Conservation (phyloP, 2,797 vertebrate species). For the Notolabrus celidotus region DNA sequence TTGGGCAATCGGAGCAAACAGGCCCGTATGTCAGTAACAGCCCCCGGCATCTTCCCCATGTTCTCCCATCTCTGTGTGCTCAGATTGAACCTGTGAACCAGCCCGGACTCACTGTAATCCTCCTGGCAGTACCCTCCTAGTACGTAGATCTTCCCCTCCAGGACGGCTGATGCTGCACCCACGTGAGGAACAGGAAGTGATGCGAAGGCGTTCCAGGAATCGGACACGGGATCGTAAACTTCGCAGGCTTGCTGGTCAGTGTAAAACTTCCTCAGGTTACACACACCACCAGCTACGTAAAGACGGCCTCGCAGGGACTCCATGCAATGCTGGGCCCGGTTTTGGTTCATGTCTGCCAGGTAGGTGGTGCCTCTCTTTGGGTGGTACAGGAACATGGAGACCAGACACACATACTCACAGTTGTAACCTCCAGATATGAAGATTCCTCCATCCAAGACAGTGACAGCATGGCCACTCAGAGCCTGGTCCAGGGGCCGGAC, state of each 20-base stretch:
- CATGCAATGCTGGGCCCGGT: slow-evolving; percentile 86
- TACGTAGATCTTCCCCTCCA: slow-evolving; percentile 83
- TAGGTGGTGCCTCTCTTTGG: slow-evolving; percentile 76
- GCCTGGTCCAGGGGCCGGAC: slow-evolving; percentile 74
- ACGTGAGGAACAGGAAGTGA: slow-evolving; percentile 80
- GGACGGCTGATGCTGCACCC: slow-evolving; percentile 78
- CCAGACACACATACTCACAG: slow-evolving; percentile 79
- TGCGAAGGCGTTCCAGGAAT: slow-evolving; percentile 71
- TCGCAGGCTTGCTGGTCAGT: slow-evolving; percentile 82
- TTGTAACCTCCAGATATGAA: slow-evolving; percentile 86
- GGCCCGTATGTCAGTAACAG: slow-evolving; percentile 80
- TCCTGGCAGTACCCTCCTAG: slow-evolving; percentile 86
- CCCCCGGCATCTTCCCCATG: slow-evolving; percentile 79
- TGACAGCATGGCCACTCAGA: slow-evolving; percentile 79
- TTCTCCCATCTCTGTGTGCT: slow-evolving; percentile 77
- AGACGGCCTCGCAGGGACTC: slow-evolving; percentile 74
- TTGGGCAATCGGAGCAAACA: slow-evolving; percentile 78
- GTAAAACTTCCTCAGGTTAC: slow-evolving; percentile 81
- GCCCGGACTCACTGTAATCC: slow-evolving; percentile 79
- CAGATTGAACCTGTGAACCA: slow-evolving; percentile 82
- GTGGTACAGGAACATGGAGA: slow-evolving; percentile 81
- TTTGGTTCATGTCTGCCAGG: slow-evolving; percentile 78
- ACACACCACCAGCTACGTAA: slow-evolving; percentile 80
- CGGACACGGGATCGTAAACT: slow-evolving; percentile 67
- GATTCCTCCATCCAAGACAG: slow-evolving; percentile 63